A percentile compares a stretch with the other conserved stretches of the same genome.
Conservation (phyloP, 2,797 vertebrate genomes). For the Malacoraja senta region DNA sequence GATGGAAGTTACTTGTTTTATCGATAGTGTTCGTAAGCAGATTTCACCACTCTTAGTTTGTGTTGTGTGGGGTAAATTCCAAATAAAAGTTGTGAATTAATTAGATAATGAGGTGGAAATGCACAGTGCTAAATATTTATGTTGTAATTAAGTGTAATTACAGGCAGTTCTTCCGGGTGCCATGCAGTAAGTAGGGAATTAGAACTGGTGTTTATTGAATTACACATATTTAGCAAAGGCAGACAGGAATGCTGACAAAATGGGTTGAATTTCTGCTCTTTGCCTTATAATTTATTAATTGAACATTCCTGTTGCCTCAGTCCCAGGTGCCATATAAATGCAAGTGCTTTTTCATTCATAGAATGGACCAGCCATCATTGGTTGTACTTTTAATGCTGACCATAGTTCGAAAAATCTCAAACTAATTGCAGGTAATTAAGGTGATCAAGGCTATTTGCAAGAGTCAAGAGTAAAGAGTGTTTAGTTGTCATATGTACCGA, state of each 20-base stretch:
- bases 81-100: neutral
- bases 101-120: constrained; percentile 18
- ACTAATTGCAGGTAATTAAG: neutral
- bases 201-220: constrained; percentile 16
- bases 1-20: neutral
- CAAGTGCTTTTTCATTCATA: neutral
- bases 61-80: neutral
- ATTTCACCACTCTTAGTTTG: neutral
- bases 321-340: neutral
- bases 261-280: constrained; percentile 2
- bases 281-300: neutral
- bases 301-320: neutral
- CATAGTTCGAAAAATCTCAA: neutral
- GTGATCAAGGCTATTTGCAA: neutral
- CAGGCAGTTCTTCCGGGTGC: neutral
- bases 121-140: constrained; percentile 14
- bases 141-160: constrained; percentile 26
- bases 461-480: no score
- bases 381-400: neutral
- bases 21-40: neutral
- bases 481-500: no score
- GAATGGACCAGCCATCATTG: neutral
- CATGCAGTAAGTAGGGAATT: neutral
- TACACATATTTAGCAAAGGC: constrained; percentile 2
- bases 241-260: neutral